These are phyloP conservation scores for Pagetopsis macropterus DNA, from an alignment of 2,797 vertebrate species.

Conservation along the genomic window DNA sequence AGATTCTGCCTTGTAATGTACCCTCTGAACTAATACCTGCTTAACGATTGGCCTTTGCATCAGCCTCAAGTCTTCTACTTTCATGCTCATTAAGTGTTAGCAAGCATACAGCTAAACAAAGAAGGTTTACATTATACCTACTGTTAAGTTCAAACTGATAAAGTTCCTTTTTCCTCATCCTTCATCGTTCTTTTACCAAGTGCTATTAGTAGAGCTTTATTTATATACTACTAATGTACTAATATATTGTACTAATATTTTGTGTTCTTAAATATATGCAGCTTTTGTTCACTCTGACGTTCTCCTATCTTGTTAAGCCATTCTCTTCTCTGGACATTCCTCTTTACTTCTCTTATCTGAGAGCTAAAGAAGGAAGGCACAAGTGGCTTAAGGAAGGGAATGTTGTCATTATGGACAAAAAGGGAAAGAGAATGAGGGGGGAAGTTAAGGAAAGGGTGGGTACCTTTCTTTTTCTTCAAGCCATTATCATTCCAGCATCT, in stretches of 20 bases:
- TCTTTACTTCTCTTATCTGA: slow-evolving; percentile 13
- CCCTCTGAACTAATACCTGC: neutral
- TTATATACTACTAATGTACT: too few relatives aligned
- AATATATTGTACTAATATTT: neutral
- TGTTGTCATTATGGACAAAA: slow-evolving; percentile 13
- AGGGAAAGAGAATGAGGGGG: slow-evolving; percentile 10
- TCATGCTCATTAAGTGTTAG: too few relatives aligned
- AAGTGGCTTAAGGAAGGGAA: slow-evolving; percentile 28
- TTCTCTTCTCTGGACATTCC: slow-evolving; percentile 9
- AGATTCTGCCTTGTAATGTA: neutral
- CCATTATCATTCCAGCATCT: slow-evolving; percentile 69
- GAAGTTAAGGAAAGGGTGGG: slow-evolving; percentile 24
- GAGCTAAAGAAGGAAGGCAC: slow-evolving; percentile 29
- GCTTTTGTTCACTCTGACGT: neutral
- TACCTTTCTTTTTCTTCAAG: slow-evolving; percentile 45
- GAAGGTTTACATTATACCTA: too few relatives aligned
- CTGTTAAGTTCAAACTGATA: too few relatives aligned
- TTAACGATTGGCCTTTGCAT: neutral
- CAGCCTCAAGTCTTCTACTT: neutral
- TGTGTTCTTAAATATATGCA: neutral
- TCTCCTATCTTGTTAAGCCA: neutral
- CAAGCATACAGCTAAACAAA: too few relatives aligned
- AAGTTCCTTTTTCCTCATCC: neutral
- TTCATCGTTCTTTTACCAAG: neutral
- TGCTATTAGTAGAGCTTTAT: neutral